Evolutionary conservation across 2,797 vertebrate species (phyloP).

Genomic region (Pogonophryne albipinna): DNA sequence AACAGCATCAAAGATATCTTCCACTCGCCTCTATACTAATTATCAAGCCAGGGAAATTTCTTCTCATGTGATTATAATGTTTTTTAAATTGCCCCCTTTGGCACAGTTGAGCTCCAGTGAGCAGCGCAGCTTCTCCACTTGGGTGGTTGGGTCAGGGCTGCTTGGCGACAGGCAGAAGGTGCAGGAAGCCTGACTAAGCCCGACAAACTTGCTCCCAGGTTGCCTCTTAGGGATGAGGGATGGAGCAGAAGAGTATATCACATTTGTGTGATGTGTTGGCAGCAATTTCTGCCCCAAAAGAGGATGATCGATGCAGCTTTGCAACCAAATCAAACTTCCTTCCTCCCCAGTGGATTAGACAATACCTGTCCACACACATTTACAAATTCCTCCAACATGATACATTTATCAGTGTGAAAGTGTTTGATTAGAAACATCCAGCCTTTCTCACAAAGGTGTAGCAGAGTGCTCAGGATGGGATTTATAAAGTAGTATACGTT

Average conservation of each 20-base stretch:
- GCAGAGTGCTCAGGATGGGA: background rate
- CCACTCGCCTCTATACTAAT: slow-evolving; percentile 53
- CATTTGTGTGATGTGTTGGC: slow-evolving; percentile 27
- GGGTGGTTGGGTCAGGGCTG: slow-evolving; percentile 47
- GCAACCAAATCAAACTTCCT: background rate
- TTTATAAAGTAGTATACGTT: background rate
- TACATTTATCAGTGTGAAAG: background rate
- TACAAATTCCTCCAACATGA: background rate
- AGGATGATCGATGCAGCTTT: slow-evolving; percentile 19
- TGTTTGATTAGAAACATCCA: background rate
- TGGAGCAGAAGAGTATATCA: slow-evolving; percentile 19
- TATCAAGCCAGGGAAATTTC: slow-evolving; percentile 67
- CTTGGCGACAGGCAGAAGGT: slow-evolving; percentile 53
- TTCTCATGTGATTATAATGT: slow-evolving; percentile 68
- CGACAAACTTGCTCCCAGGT: slow-evolving; percentile 59
- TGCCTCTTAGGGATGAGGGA: slow-evolving; percentile 43
- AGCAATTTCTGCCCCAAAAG: slow-evolving; percentile 16
- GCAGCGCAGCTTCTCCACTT: slow-evolving; percentile 39
- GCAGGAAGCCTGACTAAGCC: slow-evolving; percentile 55
- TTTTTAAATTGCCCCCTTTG: slow-evolving; percentile 65
- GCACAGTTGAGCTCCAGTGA: slow-evolving; percentile 48
- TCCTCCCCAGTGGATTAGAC: background rate
- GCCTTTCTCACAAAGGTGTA: background rate
- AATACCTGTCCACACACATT: background rate
- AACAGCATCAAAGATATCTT: slow-evolving; percentile 46